phyloP scores from a whole-genome alignment of 2,888 invertebrate species.

The Ptychoptera contaminata region DNA sequence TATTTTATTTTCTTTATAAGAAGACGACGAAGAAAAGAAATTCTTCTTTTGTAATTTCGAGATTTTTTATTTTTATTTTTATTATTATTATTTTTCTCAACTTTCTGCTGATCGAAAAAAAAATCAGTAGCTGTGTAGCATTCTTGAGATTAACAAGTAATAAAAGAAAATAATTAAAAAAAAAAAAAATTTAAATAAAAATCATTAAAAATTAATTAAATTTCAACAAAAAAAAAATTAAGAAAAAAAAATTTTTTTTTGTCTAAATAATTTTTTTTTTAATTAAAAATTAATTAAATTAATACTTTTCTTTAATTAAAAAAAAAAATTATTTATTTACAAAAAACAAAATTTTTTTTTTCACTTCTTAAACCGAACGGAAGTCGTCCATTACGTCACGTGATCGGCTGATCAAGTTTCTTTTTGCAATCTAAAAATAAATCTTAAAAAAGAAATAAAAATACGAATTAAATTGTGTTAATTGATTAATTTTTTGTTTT shows the following conservation, averaged over 20 bases:
- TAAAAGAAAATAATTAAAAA: neutral
- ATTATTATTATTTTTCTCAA: too few species aligned
- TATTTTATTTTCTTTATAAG: too few species aligned
- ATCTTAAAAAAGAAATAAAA: neutral
- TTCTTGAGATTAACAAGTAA: slow-evolving; percentile 2
- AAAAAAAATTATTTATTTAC: slow-evolving; percentile 1
- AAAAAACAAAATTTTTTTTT: slow-evolving; percentile 2
- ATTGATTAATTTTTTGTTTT: too few species aligned
- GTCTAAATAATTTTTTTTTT: neutral
- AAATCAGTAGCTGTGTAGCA: neutral
- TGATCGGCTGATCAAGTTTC: slow-evolving; percentile 10
- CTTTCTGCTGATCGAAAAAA: too few species aligned
- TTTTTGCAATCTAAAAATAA: slow-evolving; percentile 5
- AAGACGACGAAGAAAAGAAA: too few species aligned
- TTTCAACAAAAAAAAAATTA: neutral
- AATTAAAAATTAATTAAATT: neutral
- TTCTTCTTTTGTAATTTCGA: too few species aligned
- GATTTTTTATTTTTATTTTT: too few species aligned
- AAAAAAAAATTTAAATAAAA: slow-evolving; percentile 3
- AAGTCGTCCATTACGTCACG: slow-evolving; percentile 9
- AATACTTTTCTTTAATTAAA: slow-evolving; percentile 1
- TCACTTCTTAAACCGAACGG: slow-evolving; percentile 3
- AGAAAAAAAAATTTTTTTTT: slow-evolving; percentile 1
- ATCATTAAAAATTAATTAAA: slow-evolving; percentile 1
- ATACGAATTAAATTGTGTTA: too few species aligned